Percentiles rank a stretch among this genome's conserved stretches.
Evolutionary conservation across 2,888 invertebrate species (phyloP).

Genomic region (Eilema griseolum): DNA sequence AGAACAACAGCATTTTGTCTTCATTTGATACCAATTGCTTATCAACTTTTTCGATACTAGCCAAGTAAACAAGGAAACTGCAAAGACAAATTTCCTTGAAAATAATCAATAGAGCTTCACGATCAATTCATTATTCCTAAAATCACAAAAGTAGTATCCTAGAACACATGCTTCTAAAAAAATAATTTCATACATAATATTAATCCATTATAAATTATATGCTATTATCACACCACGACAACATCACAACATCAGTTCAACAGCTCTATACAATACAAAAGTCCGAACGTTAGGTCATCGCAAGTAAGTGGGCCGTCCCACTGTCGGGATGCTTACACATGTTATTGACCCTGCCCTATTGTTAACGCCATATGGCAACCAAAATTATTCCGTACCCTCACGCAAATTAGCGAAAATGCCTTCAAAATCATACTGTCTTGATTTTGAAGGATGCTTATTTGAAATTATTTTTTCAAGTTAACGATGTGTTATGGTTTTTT

Average conservation of each 20-base stretch:
- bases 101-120: too few relatives aligned
- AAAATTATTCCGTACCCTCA: conserved; percentile 69
- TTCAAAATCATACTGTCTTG: conserved; percentile 39
- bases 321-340: conserved; percentile 77
- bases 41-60: too few relatives aligned
- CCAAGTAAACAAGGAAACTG: too few relatives aligned
- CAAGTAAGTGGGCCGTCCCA: conserved; percentile 79
- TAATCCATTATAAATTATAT: too few relatives aligned
- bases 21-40: too few relatives aligned
- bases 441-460: conserved; percentile 48
- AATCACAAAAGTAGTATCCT: too few relatives aligned
- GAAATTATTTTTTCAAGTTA: conserved; percentile 52
- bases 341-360: conserved; percentile 85
- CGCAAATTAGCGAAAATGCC: conserved; percentile 68
- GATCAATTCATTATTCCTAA: too few relatives aligned
- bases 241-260: conserved; percentile 27
- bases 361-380: conserved; percentile 80
- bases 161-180: too few relatives aligned
- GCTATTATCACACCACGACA: background rate
- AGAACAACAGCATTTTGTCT: too few relatives aligned
- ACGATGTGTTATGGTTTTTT: conserved; percentile 42
- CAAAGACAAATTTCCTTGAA: too few relatives aligned
- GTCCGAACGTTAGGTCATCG: conserved; percentile 69
- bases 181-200: too few relatives aligned
- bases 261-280: conserved; percentile 66